Percentiles rank a stretch among this genome's conserved stretches.
These are phyloP conservation scores for Corythaeola cristata DNA, from an alignment of 2,113 vertebrate species.

Conservation along the genomic window DNA sequence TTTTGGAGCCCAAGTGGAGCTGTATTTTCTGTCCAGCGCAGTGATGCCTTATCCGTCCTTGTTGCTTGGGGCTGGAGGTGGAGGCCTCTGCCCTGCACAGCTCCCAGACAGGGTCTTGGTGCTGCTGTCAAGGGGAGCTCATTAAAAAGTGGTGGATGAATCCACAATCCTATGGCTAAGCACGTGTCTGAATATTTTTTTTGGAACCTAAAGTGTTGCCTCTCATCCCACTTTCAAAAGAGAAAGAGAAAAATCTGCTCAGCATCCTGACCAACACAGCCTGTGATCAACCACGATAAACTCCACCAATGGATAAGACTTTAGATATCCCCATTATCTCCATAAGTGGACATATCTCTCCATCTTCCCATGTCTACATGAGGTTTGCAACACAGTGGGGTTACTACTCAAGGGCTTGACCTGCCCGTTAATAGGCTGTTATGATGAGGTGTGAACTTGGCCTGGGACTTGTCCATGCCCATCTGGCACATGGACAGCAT, in stretches of 20 bases:
- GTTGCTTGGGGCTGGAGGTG: not conserved
- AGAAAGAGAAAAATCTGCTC: not conserved
- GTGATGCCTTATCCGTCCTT: not conserved
- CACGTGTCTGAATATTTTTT: not conserved
- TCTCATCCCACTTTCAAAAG: not conserved
- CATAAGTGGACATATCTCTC: fast-evolving
- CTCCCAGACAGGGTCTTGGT: not conserved
- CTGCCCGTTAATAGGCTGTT: not conserved
- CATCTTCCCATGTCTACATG: not conserved
- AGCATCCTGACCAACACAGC: not conserved
- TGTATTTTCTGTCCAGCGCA: not conserved
- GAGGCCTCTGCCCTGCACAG: not conserved
- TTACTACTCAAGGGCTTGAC: not conserved
- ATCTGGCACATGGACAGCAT: not conserved
- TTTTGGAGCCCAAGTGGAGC: not conserved
- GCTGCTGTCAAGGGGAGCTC: not conserved
- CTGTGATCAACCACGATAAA: not conserved
- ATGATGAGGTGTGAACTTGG: constrained; percentile 8
- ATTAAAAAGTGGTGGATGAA: not conserved
- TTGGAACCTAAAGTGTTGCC: not conserved
- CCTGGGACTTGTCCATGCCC: not conserved
- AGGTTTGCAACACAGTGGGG: not conserved
- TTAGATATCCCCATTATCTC: not conserved
- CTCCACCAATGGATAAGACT: not conserved
- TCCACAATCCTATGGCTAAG: not conserved